Evolutionary conservation across 2,888 invertebrate species (phyloP), one percentile per base, ranked within the genome.

Genomic region (Drosophila kambysellisi): DNA sequence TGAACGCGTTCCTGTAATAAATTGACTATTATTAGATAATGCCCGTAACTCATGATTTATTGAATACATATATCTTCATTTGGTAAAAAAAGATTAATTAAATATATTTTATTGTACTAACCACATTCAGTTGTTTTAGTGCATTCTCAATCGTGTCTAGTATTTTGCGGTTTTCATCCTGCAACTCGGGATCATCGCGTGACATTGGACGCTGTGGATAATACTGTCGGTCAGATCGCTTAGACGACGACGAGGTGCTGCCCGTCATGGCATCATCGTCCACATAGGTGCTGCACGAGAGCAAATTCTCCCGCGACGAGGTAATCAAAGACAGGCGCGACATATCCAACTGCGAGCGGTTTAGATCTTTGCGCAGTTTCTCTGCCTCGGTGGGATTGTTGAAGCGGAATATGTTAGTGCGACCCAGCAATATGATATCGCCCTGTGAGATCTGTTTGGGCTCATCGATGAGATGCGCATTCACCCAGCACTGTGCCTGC

Each of bases 311-410:
- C 37, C 95, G 94, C 75, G 95, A 96, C 32, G 95, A 95, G 12
- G 96, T 96, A 65, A 98, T 95, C 78, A 98, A 94, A 29, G 97
- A 97, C 61, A 97, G 94, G 3, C 97, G 94, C 20, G 97, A 97
- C 81, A 97, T 95, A 94, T 97, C 97, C 92, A 96, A 94, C 86
- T 95, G 94, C 60, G 96, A 95, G 29, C 96, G 95, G 83, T 94
- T 95, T 15, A 89, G 77, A 89, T 96, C 96, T 91, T 96, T 96
- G 33, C 97, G 94, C 78, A 97, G 93, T 92, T 97, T 96, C 43
- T 97, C 97, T 3, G 97, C 97, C 91, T 97, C 97, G 0, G 95
- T 97, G 15, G 98, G 98, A 94, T 98, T 97, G 93, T 97, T 98
- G 93, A 97, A 98, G 48, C 98, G 96, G 93, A 96, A 96, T 95